Evolutionary conservation across 2,888 invertebrate genomes (phyloP), one percentile per base, ranked within the genome.

Genomic region (Cylloceria caligata): DNA sequence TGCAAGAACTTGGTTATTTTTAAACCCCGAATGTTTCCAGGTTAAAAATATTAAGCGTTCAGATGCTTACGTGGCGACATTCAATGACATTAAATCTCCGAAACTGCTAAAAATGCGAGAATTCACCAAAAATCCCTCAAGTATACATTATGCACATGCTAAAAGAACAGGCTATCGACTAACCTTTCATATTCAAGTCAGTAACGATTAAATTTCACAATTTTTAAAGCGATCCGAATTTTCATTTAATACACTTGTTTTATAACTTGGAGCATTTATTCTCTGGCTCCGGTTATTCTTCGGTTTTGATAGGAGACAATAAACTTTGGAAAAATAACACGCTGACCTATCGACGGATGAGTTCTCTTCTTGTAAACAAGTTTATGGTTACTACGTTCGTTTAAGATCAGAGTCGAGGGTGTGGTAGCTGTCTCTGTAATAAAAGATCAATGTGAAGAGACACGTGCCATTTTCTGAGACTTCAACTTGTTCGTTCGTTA

Each of bases 371-470:
- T 83, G 85, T 83, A 84, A 87, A 87, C 86, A 87, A 87, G 67
- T 87, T 86, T 87, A 87, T 80, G 86, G 69, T 87, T 87, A 87
- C 84, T 81, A 80, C 79, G 34, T 21, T 68, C 30, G 73, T 80
- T 86, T 79, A 80, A 74, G 79, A 62, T 57, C 47, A 72, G 52
- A 36, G 78, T 34, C 47, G 39, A 39, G n/a, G 27, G 21, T 13
- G 67, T 21, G 47, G 34, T 30, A 57, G 45, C 67, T n/a, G 27
- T 34, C 34, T 67, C 39, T 27, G 55, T 68, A 57, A 60, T 80
- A 80, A 80, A 80, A 72, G 52, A 42, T 16, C 71, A 69, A 69
- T 55, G 55, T 55, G 39, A 11, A 42, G 42, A 62, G 36, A 73
- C 60, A 73, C 60, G 47, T 62, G 21, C 27, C 62, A 52, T 49